Evolutionary conservation across 1,140 invertebrate species (phyloP).

Genomic region (Drosophila mojavensis): DNA sequence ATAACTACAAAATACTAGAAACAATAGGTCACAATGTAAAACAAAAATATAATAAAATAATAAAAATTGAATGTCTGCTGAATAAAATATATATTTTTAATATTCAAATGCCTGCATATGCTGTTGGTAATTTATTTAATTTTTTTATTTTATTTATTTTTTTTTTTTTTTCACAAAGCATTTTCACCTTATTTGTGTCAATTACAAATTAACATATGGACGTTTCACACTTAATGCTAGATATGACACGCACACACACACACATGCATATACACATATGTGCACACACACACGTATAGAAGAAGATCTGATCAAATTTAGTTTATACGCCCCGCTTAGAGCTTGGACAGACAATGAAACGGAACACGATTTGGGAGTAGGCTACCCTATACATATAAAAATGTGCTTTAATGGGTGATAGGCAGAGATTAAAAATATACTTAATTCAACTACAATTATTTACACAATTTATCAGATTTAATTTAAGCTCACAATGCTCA

Average conservation of each 20-base stretch:
- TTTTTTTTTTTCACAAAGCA: neutral
- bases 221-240: conserved; percentile 31
- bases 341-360: conserved; percentile 8
- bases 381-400: neutral
- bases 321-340: conserved; percentile 40
- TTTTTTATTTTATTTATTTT: too few relatives aligned
- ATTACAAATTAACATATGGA: conserved; percentile 65
- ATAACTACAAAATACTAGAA: neutral
- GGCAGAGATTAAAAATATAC: neutral
- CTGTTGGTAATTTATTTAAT: too few relatives aligned
- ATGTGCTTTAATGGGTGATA: neutral
- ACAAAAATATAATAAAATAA: neutral
- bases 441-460: neutral
- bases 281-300: conserved; percentile 8
- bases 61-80: neutral
- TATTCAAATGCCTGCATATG: too few relatives aligned
- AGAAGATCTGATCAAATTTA: conserved; percentile 42
- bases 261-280: conserved; percentile 19
- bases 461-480: neutral
- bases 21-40: too few relatives aligned
- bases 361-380: conserved; percentile 7
- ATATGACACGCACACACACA: conserved; percentile 21
- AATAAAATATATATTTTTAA: too few relatives aligned
- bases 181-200: conserved; percentile 55
- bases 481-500: neutral